These are phyloP conservation scores for Bufotes viridis DNA, from an alignment of 2,797 vertebrate genomes.

Conservation along the genomic window DNA sequence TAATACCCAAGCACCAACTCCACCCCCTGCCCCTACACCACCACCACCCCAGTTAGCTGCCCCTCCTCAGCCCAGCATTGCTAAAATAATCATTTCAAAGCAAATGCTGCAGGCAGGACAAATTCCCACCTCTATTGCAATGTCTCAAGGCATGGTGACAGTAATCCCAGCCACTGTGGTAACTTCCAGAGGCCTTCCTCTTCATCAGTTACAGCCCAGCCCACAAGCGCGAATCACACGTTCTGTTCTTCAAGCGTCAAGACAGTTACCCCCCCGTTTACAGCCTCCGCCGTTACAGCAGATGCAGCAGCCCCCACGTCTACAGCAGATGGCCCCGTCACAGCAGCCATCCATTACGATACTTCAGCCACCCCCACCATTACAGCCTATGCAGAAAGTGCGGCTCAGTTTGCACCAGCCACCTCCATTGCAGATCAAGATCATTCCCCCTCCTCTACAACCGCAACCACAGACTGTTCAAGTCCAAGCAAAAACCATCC, in stretches of 20 bases:
- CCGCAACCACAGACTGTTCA: constrained; percentile 74
- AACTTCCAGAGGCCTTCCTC: constrained; percentile 74
- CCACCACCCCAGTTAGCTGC: constrained; percentile 66
- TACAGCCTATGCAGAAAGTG: constrained; percentile 76
- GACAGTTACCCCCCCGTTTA: constrained; percentile 72
- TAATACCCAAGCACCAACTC: constrained; percentile 58
- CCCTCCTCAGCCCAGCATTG: constrained; percentile 73
- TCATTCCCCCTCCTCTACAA: constrained; percentile 72
- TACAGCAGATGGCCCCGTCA: constrained; percentile 71
- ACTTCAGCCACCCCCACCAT: constrained; percentile 82
- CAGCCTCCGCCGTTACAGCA: constrained; percentile 87
- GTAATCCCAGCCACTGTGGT: constrained; percentile 80
- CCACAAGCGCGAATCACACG: constrained; percentile 75
- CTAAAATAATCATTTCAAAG: constrained; percentile 89
- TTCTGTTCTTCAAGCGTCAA: constrained; percentile 73
- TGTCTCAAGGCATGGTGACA: constrained; percentile 81
- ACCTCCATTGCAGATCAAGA: constrained; percentile 85
- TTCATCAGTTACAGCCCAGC: constrained; percentile 72
- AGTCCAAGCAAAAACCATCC: constrained; percentile 67
- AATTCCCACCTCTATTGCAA: constrained; percentile 72
- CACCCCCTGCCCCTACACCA: constrained; percentile 74
- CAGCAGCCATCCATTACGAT: constrained; percentile 84
- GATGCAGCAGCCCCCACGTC: constrained; percentile 78
- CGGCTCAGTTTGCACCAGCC: constrained; percentile 72
- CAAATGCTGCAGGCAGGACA: constrained; percentile 73